phyloP scores from a whole-genome alignment of 2,888 invertebrate species.

The Drosophila lacicola region DNA sequence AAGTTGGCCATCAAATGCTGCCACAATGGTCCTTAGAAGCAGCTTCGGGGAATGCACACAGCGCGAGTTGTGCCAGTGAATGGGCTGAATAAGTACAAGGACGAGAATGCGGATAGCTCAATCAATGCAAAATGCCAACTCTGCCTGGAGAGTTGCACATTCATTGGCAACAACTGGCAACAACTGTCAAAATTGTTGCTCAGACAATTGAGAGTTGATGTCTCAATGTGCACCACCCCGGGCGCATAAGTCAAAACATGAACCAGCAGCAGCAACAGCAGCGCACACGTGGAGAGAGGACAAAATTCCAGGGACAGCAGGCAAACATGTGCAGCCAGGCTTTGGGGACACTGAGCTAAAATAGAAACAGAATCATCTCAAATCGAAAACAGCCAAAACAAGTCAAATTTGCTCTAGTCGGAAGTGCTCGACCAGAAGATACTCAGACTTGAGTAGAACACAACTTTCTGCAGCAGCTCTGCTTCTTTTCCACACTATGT shows the following conservation, averaged over 20 bases:
- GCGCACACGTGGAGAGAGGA: conserved; percentile 41
- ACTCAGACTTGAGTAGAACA: too few relatives aligned
- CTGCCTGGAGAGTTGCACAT: conserved; percentile 56
- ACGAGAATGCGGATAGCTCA: conserved; percentile 51
- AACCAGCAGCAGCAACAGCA: conserved; percentile 26
- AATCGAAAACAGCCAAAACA: conserved; percentile 1
- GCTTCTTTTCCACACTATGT: too few relatives aligned
- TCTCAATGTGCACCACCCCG: conserved; percentile 69
- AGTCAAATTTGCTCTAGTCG: too few relatives aligned
- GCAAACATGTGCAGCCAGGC: conserved; percentile 65
- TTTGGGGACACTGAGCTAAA: conserved; percentile 30
- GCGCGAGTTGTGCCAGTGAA: conserved; percentile 1
- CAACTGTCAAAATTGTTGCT: conserved; percentile 62
- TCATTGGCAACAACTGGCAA: conserved; percentile 18
- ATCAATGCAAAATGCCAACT: conserved; percentile 66
- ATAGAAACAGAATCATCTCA: conserved; percentile 19
- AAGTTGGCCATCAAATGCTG: conserved; percentile 40
- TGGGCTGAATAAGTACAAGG: conserved; percentile 36
- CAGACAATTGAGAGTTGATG: conserved; percentile 62
- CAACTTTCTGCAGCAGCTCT: too few relatives aligned
- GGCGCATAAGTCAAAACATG: conserved; percentile 66
- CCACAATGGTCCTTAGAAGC: conserved; percentile 30
- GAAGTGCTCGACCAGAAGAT: too few relatives aligned
- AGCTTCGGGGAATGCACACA: conserved; percentile 37
- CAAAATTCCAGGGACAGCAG: conserved; percentile 30